phyloP scores from a whole-genome alignment of 2,888 invertebrate genomes.

The Halocaridina rubra region DNA sequence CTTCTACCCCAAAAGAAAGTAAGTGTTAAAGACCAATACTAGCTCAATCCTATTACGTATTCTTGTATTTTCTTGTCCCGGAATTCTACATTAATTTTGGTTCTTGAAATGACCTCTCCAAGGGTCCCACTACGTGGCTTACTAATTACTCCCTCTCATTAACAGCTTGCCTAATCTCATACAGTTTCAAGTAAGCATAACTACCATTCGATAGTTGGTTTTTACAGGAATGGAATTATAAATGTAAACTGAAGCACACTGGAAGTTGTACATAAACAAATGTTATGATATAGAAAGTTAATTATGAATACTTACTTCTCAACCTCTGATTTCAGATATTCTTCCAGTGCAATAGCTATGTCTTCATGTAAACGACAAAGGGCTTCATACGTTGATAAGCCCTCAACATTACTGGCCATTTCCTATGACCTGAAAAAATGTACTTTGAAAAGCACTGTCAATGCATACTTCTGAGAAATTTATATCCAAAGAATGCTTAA shows the following conservation, averaged over 20 bases:
- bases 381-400: slow-evolving; percentile 35
- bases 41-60: no score
- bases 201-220: background rate
- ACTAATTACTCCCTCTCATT: background rate
- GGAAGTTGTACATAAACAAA: background rate
- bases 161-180: background rate
- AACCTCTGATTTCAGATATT: slow-evolving; percentile 12
- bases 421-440: background rate
- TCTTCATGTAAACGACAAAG: slow-evolving; percentile 34
- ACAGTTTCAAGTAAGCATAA: background rate
- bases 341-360: slow-evolving; percentile 8
- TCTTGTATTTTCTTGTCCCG: no score
- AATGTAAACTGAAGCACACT: background rate
- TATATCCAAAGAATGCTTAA: background rate
- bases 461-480: no score
- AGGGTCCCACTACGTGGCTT: background rate
- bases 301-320: slow-evolving; percentile 39
- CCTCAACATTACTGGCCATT: slow-evolving; percentile 3
- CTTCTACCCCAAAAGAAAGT: no score
- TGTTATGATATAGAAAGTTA: no score
- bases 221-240: background rate
- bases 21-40: no score
- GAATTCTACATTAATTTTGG: no score
- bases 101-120: no score
- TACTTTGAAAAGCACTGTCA: no score